Conservation (phyloP, 2,797 vertebrate species). For the Gymnothorax javanicus region DNA sequence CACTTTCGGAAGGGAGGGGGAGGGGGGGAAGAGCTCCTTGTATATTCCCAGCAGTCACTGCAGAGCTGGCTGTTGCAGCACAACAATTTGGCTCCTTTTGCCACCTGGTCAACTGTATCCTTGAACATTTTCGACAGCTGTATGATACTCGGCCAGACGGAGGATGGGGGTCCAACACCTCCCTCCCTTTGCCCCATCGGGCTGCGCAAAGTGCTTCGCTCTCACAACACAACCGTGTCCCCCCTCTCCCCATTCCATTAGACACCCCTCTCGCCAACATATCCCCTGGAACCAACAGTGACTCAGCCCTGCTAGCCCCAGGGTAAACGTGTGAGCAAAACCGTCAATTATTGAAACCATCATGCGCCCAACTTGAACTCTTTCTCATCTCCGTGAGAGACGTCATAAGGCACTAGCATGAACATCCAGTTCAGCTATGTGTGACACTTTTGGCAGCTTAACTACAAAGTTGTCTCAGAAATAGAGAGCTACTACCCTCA, state of each 20-base stretch:
- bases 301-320: background rate
- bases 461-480: background rate
- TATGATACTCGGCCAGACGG: background rate
- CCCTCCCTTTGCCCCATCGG: background rate
- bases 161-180: background rate
- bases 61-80: background rate
- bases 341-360: background rate
- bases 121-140: background rate
- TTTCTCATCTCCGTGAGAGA: background rate
- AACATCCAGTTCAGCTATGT: background rate
- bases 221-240: background rate
- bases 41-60: background rate
- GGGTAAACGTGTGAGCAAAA: background rate
- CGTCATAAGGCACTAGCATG: background rate
- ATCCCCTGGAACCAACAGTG: background rate
- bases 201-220: background rate
- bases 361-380: background rate
- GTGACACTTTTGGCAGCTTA: background rate
- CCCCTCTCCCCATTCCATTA: background rate
- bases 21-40: background rate
- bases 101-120: background rate
- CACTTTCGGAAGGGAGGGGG: background rate
- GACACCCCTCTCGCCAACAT: background rate
- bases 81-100: background rate
- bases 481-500: background rate